A percentile compares a stretch with the other conserved stretches of the same genome.
These are phyloP conservation scores for Lagria hirta DNA, from an alignment of 2,888 invertebrate genomes.

Conservation along the genomic window DNA sequence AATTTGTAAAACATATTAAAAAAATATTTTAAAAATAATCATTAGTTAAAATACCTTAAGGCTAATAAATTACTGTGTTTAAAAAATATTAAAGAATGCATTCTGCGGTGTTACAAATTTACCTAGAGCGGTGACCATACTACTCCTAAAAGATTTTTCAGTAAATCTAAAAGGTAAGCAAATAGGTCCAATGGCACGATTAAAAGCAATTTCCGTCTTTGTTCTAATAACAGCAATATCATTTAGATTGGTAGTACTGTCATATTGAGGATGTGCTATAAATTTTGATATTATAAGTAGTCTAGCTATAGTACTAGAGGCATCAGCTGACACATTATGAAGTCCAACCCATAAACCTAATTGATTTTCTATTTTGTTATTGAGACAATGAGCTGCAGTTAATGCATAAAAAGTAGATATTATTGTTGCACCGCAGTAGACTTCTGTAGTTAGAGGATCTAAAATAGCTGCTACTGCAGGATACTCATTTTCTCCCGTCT, in stretches of 20 bases:
- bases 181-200: constrained; percentile 33
- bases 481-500: constrained; percentile 56
- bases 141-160: constrained; percentile 12
- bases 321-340: constrained; percentile 50
- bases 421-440: constrained; percentile 57
- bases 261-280: constrained; percentile 48
- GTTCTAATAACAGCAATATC: constrained; percentile 58
- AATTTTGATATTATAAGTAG: no score
- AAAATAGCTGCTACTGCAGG: constrained; percentile 58
- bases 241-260: constrained; percentile 38
- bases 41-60: no score
- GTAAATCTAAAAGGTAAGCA: constrained; percentile 30
- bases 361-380: constrained; percentile 20
- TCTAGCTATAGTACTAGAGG: constrained; percentile 5
- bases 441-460: constrained; percentile 26
- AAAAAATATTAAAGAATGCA: no score
- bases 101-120: no score
- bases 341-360: constrained; percentile 53
- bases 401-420: constrained; percentile 49
- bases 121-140: constrained; percentile 26
- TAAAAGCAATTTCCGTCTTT: constrained; percentile 50
- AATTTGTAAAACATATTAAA: no score
- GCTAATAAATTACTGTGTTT: no score
- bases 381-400: constrained; percentile 58
- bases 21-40: no score